Evolutionary conservation across 1,140 invertebrate species (phyloP).

Genomic region (Saccostrea echinata): DNA sequence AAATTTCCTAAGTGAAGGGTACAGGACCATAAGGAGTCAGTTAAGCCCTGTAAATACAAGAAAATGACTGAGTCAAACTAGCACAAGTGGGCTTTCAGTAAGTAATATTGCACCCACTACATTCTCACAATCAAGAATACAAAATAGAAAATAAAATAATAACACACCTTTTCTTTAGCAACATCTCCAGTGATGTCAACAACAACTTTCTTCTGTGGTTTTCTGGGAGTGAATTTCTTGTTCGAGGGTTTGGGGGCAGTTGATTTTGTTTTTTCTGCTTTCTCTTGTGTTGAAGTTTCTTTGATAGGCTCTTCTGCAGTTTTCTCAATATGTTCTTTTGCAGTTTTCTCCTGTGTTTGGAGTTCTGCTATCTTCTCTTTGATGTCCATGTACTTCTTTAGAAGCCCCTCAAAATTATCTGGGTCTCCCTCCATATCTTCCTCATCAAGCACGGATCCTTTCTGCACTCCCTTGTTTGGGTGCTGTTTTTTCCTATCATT

Average conservation of each 20-base stretch:
- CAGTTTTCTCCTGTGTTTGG: neutral
- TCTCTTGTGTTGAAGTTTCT: neutral
- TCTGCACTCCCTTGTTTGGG: neutral
- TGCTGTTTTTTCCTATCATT: neutral
- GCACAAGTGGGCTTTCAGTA: too few relatives aligned
- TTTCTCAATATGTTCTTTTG: neutral
- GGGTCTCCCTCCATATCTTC: neutral
- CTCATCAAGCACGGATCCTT: neutral
- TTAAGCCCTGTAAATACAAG: too few relatives aligned
- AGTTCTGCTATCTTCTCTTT: conserved; percentile 6
- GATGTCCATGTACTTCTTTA: neutral
- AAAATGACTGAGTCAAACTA: neutral
- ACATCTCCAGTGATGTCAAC: conserved; percentile 18
- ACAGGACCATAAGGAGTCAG: too few relatives aligned
- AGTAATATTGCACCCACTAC: too few relatives aligned
- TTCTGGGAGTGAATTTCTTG: neutral
- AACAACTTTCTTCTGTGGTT: neutral
- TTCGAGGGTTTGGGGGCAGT: neutral
- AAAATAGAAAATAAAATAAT: neutral
- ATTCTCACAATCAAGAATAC: too few relatives aligned
- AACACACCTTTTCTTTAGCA: conserved; percentile 19
- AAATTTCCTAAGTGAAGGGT: too few relatives aligned
- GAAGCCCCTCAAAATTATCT: neutral
- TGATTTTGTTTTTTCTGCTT: neutral
- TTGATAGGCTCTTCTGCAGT: neutral